Conservation (phyloP, 2,797 vertebrate species). For the Sebastes cheni region DNA sequence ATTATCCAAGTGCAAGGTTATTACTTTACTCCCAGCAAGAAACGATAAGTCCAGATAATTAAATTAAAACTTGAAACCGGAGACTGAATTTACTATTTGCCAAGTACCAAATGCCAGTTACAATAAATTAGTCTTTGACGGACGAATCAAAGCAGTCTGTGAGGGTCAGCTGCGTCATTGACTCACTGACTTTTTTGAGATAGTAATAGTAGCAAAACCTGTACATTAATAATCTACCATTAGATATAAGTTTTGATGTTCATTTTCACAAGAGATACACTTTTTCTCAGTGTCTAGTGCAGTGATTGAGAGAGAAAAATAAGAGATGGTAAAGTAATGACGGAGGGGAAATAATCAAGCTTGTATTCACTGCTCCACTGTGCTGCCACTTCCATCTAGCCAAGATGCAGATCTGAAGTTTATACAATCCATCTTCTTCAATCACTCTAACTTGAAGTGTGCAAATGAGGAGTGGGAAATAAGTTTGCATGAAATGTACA, state of each 20-base stretch:
- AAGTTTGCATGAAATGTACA: not conserved
- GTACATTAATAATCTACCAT: not conserved
- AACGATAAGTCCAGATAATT: not conserved
- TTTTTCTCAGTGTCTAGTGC: not conserved
- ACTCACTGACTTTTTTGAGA: not conserved
- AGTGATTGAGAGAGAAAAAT: not conserved
- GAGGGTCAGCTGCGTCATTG: not conserved
- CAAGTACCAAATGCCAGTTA: not conserved
- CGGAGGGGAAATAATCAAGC: conserved; percentile 3
- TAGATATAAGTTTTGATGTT: not conserved
- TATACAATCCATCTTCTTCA: not conserved
- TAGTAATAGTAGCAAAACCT: not conserved
- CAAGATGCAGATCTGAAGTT: not conserved
- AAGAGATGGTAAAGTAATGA: not conserved
- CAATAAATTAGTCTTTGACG: not conserved
- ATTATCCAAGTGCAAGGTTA: too few relatives aligned
- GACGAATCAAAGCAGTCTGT: not conserved
- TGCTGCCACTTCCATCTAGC: not conserved
- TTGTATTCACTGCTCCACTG: not conserved
- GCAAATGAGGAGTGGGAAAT: not conserved
- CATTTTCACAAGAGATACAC: not conserved
- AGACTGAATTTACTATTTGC: not conserved
- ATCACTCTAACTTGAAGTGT: not conserved
- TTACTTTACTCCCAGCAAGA: not conserved
- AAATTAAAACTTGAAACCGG: not conserved